A percentile compares a stretch with the other conserved stretches of the same genome.
Evolutionary conservation across 2,113 vertebrate species (phyloP).

Genomic region (Glaucidium brasilianum): DNA sequence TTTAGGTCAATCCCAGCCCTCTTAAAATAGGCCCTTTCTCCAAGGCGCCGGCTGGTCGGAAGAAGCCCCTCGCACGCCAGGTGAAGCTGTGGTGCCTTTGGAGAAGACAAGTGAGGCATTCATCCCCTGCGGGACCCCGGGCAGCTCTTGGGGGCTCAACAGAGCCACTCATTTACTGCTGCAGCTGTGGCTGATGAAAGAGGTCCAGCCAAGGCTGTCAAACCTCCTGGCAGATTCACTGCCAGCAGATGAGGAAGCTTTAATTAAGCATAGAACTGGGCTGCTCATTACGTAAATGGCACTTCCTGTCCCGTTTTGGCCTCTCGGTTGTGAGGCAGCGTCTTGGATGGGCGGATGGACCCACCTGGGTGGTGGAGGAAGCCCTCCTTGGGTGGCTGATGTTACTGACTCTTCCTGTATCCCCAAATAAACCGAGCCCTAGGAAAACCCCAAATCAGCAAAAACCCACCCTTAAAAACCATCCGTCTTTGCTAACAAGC

Average conservation of each 20-base stretch:
- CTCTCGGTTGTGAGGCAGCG: neutral
- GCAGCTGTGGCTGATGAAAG: slow-evolving; percentile 69
- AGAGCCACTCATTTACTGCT: slow-evolving; percentile 44
- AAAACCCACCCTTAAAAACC: neutral
- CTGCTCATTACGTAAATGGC: neutral
- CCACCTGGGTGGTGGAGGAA: neutral
- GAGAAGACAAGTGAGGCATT: slow-evolving; percentile 14
- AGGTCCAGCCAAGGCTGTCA: slow-evolving; percentile 32
- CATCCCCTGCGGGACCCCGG: neutral
- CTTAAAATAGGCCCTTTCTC: slow-evolving; percentile 30
- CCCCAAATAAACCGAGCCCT: neutral
- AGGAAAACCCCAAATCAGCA: slow-evolving; percentile 13
- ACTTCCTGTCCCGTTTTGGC: slow-evolving; percentile 19
- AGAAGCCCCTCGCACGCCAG: slow-evolving; percentile 40
- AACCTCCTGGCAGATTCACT: slow-evolving; percentile 33
- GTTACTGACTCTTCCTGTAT: neutral
- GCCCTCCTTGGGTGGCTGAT: neutral
- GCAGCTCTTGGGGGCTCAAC: slow-evolving; percentile 6
- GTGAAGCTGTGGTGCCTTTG: slow-evolving; percentile 31
- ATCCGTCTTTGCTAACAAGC: slow-evolving; percentile 49
- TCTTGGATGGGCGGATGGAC: neutral
- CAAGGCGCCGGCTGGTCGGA: slow-evolving; percentile 40
- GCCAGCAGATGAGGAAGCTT: slow-evolving; percentile 41
- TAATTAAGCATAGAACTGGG: slow-evolving; percentile 33
- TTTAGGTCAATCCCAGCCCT: slow-evolving; percentile 6